Percentiles rank a stretch among this genome's conserved stretches.
Conservation (phyloP, 2,113 vertebrate species). For the Pterocles orientalis region DNA sequence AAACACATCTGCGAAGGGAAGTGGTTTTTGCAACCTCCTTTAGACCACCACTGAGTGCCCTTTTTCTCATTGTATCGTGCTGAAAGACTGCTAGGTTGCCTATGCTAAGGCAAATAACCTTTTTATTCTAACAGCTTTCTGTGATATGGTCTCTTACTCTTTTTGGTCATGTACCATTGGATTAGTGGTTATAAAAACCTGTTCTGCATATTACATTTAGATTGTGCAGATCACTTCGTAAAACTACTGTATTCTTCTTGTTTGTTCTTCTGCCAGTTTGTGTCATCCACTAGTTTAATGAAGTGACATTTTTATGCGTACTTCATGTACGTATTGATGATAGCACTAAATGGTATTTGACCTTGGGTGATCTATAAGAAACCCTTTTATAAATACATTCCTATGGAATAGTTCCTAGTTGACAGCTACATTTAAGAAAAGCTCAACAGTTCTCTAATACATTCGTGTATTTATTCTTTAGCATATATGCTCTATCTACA, state of each 20-base stretch:
- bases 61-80: not conserved
- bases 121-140: not conserved
- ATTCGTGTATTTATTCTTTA: not conserved
- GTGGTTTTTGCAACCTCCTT: not conserved
- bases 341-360: conserved; percentile 22
- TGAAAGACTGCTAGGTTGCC: not conserved
- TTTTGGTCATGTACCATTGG: not conserved
- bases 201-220: not conserved
- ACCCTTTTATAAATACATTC: conserved; percentile 51
- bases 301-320: conserved; percentile 27
- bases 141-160: not conserved
- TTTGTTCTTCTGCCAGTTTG: not conserved
- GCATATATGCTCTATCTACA: not conserved
- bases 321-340: not conserved
- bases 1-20: not conserved
- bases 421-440: conserved; percentile 3
- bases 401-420: not conserved
- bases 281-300: conserved; percentile 9
- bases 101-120: not conserved
- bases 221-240: not conserved
- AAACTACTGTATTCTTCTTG: not conserved
- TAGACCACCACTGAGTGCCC: not conserved
- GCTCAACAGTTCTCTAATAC: not conserved
- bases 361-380: conserved; percentile 40
- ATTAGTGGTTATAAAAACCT: not conserved